A percentile compares a stretch with the other conserved stretches of the same genome.
These are phyloP conservation scores for Actinemys pallida DNA, from an alignment of 2,113 vertebrate genomes.

Conservation along the genomic window DNA sequence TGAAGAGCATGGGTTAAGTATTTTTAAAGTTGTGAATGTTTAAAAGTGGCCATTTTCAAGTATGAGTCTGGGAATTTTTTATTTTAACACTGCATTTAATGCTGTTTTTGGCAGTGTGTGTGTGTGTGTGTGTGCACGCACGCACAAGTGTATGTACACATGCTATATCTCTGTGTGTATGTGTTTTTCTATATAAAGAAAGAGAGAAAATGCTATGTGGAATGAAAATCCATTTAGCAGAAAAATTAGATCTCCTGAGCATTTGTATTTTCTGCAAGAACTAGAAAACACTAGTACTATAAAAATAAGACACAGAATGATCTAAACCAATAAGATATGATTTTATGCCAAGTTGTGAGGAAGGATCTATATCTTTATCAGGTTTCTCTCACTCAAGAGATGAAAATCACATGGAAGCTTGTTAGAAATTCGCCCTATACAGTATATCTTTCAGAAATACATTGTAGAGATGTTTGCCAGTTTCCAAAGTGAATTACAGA, in stretches of 20 bases:
- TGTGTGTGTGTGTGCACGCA: not conserved
- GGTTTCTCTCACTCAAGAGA: conserved; percentile 72
- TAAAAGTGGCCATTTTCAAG: conserved; percentile 56
- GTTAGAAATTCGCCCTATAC: conserved; percentile 68
- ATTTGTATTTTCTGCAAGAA: conserved; percentile 74
- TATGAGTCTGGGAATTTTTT: conserved; percentile 45
- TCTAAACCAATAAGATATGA: conserved; percentile 77
- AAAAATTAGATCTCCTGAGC: conserved; percentile 73
- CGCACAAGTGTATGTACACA: not conserved
- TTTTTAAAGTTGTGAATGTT: conserved; percentile 64
- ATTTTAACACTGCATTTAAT: conserved; percentile 68
- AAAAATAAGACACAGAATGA: conserved; percentile 62
- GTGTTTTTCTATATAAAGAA: not conserved
- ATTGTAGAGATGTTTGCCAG: conserved; percentile 69
- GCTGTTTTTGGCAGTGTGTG: conserved; percentile 52
- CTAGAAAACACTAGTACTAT: conserved; percentile 71
- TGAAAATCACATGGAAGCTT: conserved; percentile 76
- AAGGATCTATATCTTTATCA: conserved; percentile 79
- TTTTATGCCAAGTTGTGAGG: conserved; percentile 75
- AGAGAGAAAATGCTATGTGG: conserved; percentile 65
- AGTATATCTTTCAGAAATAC: conserved; percentile 71
- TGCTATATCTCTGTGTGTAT: conserved; percentile 47
- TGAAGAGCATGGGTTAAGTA: conserved; percentile 67
- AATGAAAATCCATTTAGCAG: conserved; percentile 76
- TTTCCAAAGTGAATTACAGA: conserved; percentile 67